Percentiles rank a stretch among this genome's conserved stretches.
Evolutionary conservation across 2,888 invertebrate species (phyloP).

Genomic region (Netelia fuscicornis): DNA sequence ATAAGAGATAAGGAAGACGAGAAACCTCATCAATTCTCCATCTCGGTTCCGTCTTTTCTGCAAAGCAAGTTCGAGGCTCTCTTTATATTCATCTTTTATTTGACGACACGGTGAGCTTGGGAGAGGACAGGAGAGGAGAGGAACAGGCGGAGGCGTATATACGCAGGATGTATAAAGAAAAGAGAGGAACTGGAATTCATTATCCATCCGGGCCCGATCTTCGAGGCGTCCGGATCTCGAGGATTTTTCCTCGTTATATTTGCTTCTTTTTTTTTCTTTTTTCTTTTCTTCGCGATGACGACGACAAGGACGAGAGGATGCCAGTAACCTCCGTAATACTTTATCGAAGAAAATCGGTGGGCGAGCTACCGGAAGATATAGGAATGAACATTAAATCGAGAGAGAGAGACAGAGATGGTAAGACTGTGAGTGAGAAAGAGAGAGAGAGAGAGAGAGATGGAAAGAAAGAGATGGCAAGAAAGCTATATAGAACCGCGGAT

Average conservation of each 20-base stretch:
- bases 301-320: not conserved
- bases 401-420: constrained; percentile 9
- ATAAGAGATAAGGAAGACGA: constrained; percentile 23
- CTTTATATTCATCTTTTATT: constrained; percentile 54
- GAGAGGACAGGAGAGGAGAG: too few relatives aligned
- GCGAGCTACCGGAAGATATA: constrained; percentile 52
- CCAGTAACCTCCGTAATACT: constrained; percentile 44
- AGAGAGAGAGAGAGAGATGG: constrained; percentile 22
- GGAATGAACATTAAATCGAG: constrained; percentile 37
- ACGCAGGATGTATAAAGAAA: constrained; percentile 39
- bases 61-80: constrained; percentile 28
- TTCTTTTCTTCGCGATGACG: constrained; percentile 19
- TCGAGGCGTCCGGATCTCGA: constrained; percentile 45
- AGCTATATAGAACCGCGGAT: constrained; percentile 64
- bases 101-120: not conserved
- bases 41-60: not conserved
- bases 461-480: constrained; percentile 62
- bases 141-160: not conserved
- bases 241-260: constrained; percentile 64
- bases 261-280: not conserved
- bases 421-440: constrained; percentile 8
- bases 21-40: constrained; percentile 44
- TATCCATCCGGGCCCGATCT: constrained; percentile 53
- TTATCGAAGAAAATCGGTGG: constrained; percentile 66
- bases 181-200: constrained; percentile 59